Conservation (phyloP, 2,113 vertebrate species). For the Clarias batrachus region DNA sequence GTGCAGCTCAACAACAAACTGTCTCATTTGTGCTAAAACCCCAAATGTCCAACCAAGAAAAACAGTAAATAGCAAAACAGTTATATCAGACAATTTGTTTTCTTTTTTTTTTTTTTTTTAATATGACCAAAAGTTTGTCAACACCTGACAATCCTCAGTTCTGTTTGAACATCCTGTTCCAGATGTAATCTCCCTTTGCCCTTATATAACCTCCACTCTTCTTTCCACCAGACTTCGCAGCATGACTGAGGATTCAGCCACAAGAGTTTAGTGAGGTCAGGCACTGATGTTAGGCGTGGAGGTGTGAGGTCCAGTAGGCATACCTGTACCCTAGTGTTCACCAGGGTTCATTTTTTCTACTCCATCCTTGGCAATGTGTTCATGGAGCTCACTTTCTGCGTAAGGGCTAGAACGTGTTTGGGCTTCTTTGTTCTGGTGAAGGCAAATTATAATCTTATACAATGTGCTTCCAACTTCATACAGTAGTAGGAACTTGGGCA, state of each 20-base stretch:
- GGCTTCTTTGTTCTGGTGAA: not conserved
- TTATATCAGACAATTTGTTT: not conserved
- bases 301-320: not conserved
- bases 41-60: not conserved
- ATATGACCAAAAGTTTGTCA: not conserved
- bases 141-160: not conserved
- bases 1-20: not conserved
- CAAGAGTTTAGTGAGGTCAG: not conserved
- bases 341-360: not conserved
- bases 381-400: not conserved
- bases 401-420: not conserved
- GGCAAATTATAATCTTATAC: not conserved
- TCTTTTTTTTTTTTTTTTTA: not conserved
- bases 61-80: not conserved
- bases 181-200: not conserved
- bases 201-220: not conserved
- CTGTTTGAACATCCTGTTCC: not conserved
- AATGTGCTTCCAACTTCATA: not conserved
- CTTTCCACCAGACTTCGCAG: not conserved
- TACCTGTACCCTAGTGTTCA: not conserved
- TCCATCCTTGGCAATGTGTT: not conserved
- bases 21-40: not conserved
- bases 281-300: not conserved
- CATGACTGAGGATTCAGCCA: not conserved
- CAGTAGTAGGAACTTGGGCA: not conserved